Evolutionary conservation across 2,113 vertebrate genomes (phyloP), one percentile per base, ranked within the genome.

Genomic region (Pan troglodytes): DNA sequence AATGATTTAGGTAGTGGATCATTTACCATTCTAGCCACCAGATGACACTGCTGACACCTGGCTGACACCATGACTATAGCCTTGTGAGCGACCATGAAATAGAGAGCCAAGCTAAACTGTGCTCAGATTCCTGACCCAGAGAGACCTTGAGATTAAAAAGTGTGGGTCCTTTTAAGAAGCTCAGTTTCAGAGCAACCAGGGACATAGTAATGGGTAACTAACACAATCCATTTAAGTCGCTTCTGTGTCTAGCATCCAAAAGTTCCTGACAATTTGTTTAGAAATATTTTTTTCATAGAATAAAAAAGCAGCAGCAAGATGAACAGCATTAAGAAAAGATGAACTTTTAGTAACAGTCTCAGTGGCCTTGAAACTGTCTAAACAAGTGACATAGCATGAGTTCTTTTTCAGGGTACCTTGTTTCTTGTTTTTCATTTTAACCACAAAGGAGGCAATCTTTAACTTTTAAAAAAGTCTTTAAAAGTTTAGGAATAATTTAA

Each of bases 391-490:
- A 89, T 3, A 72, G 32, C 8, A 17, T 38, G 6, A 32, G 22
- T 92, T 95, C 2, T 67, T 88, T 64, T 32, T 68, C 35, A 52
- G 18, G 45, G 27, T 25, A 2, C 1, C 32, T 87, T 86, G 68
- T 79, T 25, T 25, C n/a, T 45, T 50, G 1, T 59, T 87, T 40
- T 68, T 92, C 32, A 27, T 89, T 94, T 86, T 72, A 84, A 93
- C 55, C 9, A 75, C 72, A 87, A 96, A 95, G 27, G 22, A 95
- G 52, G 13, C n/a, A 30, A 91, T 68, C 38, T 93, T 92, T 85
- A 81, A 86, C 92, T 50, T 32, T 12, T 25, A 38, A 87, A 57
- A 16, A 38, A 0, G 32, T 76, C 30, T 95, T 85, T 23, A 16
- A 93, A 96, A 76, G 6, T 50, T 78, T 95, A 94, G 13, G 45